phyloP scores from a whole-genome alignment of 1,140 invertebrate genomes.

The Sarcophaga bullata region DNA sequence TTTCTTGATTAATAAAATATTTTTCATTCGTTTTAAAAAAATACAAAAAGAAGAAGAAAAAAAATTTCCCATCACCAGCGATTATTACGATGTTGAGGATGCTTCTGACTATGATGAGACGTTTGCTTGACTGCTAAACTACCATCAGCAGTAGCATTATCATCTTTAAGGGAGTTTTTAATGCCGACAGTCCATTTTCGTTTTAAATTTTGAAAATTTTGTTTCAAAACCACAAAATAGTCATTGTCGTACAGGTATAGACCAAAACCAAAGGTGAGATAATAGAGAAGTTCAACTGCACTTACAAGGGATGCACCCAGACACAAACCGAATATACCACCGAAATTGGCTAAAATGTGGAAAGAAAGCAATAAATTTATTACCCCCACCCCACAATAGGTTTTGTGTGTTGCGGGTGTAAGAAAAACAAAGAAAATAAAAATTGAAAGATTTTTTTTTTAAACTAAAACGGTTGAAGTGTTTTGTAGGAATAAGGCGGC shows the following conservation, averaged over 20 bases:
- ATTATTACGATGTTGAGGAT: neutral
- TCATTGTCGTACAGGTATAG: slow-evolving; percentile 55
- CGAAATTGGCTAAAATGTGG: slow-evolving; percentile 56
- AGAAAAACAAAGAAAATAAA: neutral
- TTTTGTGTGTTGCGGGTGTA: neutral
- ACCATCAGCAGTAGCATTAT: neutral
- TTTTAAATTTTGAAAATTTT: slow-evolving; percentile 22
- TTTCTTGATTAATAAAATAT: too few relatives aligned
- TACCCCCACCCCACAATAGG: neutral
- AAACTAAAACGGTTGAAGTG: neutral
- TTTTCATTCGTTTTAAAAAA: too few relatives aligned
- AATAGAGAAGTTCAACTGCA: slow-evolving; percentile 64
- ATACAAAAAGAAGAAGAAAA: too few relatives aligned
- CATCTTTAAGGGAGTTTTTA: slow-evolving; percentile 8
- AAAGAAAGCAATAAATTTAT: neutral
- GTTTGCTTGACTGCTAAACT: neutral
- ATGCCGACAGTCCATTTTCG: slow-evolving; percentile 10
- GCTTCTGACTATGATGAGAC: neutral
- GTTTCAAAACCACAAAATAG: slow-evolving; percentile 49
- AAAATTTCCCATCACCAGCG: neutral
- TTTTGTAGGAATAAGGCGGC: too few relatives aligned
- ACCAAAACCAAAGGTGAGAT: slow-evolving; percentile 57
- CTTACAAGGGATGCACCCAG: slow-evolving; percentile 65
- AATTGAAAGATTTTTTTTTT: neutral
- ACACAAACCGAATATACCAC: slow-evolving; percentile 64